Evolutionary conservation across 2,888 invertebrate species (phyloP).

Genomic region (Campaea margaritaria): DNA sequence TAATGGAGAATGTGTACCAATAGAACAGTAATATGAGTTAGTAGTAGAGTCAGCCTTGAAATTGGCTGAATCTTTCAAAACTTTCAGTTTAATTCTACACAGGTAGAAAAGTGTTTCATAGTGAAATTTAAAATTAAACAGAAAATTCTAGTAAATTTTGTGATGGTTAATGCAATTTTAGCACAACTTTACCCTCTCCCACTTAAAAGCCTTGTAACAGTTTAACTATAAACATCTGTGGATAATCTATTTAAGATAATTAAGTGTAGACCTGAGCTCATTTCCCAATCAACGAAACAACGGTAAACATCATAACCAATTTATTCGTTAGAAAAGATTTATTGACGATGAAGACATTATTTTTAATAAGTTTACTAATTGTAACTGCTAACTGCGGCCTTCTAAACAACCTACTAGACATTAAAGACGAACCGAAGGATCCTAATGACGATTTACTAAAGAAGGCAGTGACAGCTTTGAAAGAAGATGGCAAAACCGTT

Average conservation of each 20-base stretch:
- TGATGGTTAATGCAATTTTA: neutral
- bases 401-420: slow-evolving; percentile 25
- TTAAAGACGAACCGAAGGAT: slow-evolving; percentile 24
- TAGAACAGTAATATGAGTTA: slow-evolving; percentile 14
- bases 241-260: slow-evolving; percentile 1
- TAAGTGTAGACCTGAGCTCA: slow-evolving; percentile 7
- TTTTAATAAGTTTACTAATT: slow-evolving; percentile 20
- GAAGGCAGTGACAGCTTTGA: slow-evolving; percentile 16
- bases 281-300: neutral
- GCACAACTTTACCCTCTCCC: slow-evolving; percentile 6
- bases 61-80: no score
- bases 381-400: slow-evolving; percentile 31
- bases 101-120: no score
- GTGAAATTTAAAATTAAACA: no score
- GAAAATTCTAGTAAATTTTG: no score
- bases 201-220: slow-evolving; percentile 9
- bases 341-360: slow-evolving; percentile 27
- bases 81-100: no score
- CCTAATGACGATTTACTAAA: slow-evolving; percentile 21
- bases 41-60: no score
- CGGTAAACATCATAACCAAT: neutral
- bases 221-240: neutral
- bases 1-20: slow-evolving; percentile 23
- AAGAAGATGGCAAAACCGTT: slow-evolving; percentile 27
- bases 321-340: neutral